A percentile compares a stretch with the other conserved stretches of the same genome.
phyloP scores from a whole-genome alignment of 2,797 vertebrate genomes.

The Hozukius guyotensis region DNA sequence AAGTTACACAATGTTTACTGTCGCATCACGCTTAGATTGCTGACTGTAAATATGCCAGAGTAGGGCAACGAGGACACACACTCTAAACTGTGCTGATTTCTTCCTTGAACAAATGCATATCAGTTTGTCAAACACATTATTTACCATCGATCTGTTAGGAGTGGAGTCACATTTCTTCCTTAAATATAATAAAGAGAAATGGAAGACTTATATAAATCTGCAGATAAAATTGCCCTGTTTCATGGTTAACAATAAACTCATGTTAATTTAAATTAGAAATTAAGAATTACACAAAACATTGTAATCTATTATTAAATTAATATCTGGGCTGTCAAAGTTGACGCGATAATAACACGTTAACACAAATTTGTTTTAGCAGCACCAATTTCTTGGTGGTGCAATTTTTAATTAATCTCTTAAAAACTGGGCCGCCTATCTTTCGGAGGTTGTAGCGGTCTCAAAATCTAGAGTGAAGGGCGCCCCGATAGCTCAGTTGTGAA shows the following conservation, averaged over 20 bases:
- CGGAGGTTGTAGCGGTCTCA: too few species aligned
- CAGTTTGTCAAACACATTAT: background rate
- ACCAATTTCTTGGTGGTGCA: too few species aligned
- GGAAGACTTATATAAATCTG: too few species aligned
- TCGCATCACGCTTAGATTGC: constrained; percentile 26
- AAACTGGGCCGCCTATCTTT: rapidly evolving
- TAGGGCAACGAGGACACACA: background rate
- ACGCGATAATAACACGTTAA: rapidly evolving
- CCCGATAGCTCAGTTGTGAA: too few species aligned
- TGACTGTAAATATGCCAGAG: constrained; percentile 42
- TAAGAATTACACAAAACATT: background rate
- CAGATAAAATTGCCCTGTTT: background rate
- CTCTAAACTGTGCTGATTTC: constrained; percentile 21
- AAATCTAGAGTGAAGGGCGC: too few species aligned
- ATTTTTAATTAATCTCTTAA: too few species aligned
- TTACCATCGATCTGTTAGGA: too few species aligned
- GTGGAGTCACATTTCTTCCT: too few species aligned
- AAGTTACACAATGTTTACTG: constrained; percentile 52
- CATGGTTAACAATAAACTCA: background rate
- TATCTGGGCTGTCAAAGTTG: too few species aligned
- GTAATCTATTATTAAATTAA: background rate
- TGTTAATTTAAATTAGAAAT: background rate
- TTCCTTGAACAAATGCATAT: background rate
- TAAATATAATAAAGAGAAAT: too few species aligned
- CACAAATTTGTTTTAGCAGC: too few species aligned